Base-by-base conservation (phyloP, 1,140 invertebrate genomes). In the Geopemphigus sp. region DNA sequence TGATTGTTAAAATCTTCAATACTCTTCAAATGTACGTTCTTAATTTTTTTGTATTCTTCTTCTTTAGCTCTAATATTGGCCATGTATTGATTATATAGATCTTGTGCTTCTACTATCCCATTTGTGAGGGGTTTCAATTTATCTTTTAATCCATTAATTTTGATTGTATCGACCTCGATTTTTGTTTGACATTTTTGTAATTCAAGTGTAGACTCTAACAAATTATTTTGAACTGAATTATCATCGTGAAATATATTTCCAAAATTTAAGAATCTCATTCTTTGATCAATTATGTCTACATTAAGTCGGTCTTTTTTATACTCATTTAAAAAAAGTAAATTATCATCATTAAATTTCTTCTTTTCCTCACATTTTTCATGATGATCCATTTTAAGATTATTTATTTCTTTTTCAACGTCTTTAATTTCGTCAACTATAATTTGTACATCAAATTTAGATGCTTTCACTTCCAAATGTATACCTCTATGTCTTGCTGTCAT, bases 381-480 rank as follows among this genome's bases (percentile, higher is more conserved):
- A n/a, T n/a, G n/a, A n/a, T n/a, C n/a, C n/a, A n/a, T n/a, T 76
- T 50, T 24, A 78, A 45, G 0, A 19, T 88, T 83, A 82, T 89
- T 86, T 57, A 89, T 88, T 26, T 85, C 81, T 61, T 76, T 76
- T 68, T 70, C 47, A 15, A 72, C 0, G 50, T 63, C 39, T 26
- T 63, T 78, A 63, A 61, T 59, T 15, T 8, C 32, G 2, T 78
- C 57, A 29, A 11, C 5, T 47, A 63, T 78, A 63, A 12, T 24
- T 50, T 50, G 63, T 50, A 61, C 32, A 78, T 47, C 5, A n/a
- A n/a, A n/a, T n/a, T n/a, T n/a, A n/a, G n/a, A n/a, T n/a, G n/a
- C n/a, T n/a, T n/a, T n/a, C n/a, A n/a, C n/a, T n/a, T n/a, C n/a
- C n/a, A n/a, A n/a, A n/a, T 39, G 50, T 78, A 50, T 29, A 78